Conservation (phyloP, 2,888 invertebrate species). For the Heliconius charithonia region DNA sequence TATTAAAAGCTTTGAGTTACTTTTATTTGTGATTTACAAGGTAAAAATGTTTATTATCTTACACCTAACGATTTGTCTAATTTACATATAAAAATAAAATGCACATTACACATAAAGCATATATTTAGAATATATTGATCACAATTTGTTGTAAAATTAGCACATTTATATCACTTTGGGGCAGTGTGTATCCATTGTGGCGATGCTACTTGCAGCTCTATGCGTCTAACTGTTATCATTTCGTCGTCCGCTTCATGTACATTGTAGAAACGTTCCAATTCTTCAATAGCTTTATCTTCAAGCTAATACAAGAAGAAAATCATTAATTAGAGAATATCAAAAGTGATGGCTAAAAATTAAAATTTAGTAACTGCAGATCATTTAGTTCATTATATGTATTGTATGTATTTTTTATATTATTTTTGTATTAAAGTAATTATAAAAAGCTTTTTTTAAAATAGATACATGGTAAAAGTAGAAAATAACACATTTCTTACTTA, state of each 20-base stretch:
- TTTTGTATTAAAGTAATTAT: too few relatives aligned
- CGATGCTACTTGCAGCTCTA: slow-evolving; percentile 83
- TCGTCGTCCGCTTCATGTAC: slow-evolving; percentile 88
- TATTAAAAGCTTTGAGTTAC: neutral
- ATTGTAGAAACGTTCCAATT: slow-evolving; percentile 89
- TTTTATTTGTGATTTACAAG: neutral
- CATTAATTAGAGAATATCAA: neutral
- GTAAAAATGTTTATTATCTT: neutral
- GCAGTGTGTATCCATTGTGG: slow-evolving; percentile 85
- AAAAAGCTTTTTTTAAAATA: too few relatives aligned
- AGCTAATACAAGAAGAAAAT: slow-evolving; percentile 78
- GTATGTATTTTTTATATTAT: too few relatives aligned
- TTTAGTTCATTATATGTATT: neutral
- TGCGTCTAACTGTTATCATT: slow-evolving; percentile 87
- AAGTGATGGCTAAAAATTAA: neutral
- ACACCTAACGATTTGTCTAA: too few relatives aligned
- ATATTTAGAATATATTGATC: slow-evolving; percentile 44
- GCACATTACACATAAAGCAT: slow-evolving; percentile 35
- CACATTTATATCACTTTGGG: slow-evolving; percentile 66
- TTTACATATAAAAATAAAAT: neutral
- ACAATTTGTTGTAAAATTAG: slow-evolving; percentile 59
- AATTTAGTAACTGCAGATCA: neutral
- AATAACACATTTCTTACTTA: too few relatives aligned
- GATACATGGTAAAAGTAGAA: too few relatives aligned
- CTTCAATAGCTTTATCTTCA: slow-evolving; percentile 94